Conservation (phyloP, 2,113 vertebrate species). For the Balaeniceps rex region DNA sequence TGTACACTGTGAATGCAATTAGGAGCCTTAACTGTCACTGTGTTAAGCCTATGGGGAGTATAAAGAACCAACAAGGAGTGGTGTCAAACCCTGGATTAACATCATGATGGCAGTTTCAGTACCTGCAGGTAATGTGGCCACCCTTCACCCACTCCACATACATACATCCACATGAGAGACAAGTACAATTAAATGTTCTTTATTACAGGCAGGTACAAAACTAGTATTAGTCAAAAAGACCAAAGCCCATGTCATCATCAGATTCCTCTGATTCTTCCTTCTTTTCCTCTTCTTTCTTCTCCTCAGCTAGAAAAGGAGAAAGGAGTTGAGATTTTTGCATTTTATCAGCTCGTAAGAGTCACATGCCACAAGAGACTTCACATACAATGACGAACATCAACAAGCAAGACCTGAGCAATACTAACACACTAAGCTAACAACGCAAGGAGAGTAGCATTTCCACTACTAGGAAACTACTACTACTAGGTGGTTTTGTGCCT, state of each 20-base stretch:
- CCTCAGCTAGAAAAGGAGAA: constrained; percentile 79
- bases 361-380: background rate
- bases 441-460: accelerated
- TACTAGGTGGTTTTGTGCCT: accelerated
- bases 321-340: background rate
- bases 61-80: accelerated
- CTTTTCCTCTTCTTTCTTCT: constrained; percentile 98
- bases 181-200: background rate
- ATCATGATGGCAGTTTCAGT: accelerated
- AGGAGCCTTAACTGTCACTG: accelerated
- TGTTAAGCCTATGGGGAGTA: accelerated
- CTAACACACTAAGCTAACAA: no score
- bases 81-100: accelerated
- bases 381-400: accelerated
- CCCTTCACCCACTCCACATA: background rate
- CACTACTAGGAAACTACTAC: accelerated
- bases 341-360: accelerated
- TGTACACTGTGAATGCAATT: accelerated
- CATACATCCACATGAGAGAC: background rate
- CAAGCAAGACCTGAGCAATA: no score
- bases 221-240: constrained; percentile 93
- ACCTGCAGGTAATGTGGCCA: background rate
- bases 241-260: constrained; percentile 99
- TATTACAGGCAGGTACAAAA: constrained; percentile 73
- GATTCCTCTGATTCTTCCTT: constrained; percentile 97